These are phyloP conservation scores for Psilopogon haemacephalus DNA, from an alignment of 2,113 vertebrate species.

Conservation along the genomic window DNA sequence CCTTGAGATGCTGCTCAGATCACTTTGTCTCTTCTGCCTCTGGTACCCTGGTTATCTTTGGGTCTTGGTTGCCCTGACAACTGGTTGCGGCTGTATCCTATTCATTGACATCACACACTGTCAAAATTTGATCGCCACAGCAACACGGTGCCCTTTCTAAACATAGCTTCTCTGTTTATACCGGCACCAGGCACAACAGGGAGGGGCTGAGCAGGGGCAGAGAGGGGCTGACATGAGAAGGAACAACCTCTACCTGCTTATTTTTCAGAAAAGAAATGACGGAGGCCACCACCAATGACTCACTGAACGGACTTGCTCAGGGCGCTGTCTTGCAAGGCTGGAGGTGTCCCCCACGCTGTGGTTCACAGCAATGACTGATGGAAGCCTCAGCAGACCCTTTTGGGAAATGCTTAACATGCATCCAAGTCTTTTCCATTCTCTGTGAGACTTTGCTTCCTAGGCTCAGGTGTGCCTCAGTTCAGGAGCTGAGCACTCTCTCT, in stretches of 20 bases:
- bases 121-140: constrained; percentile 60
- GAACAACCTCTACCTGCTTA: constrained; percentile 1
- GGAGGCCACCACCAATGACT: neutral
- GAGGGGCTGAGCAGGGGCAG: neutral
- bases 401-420: neutral
- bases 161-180: constrained; percentile 58
- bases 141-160: constrained; percentile 60
- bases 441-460: neutral
- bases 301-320: neutral
- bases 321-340: neutral
- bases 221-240: neutral
- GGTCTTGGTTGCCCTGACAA: constrained; percentile 63
- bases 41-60: constrained; percentile 66
- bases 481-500: neutral
- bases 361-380: neutral
- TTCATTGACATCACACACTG: constrained; percentile 61
- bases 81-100: constrained; percentile 42
- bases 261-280: neutral
- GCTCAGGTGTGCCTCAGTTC: neutral
- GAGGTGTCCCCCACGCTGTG: neutral
- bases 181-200: neutral
- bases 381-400: neutral
- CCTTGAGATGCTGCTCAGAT: constrained; percentile 57
- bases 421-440: neutral
- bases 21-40: constrained; percentile 42